phyloP scores from a whole-genome alignment of 2,888 invertebrate genomes.

The Drosophila anomalata region DNA sequence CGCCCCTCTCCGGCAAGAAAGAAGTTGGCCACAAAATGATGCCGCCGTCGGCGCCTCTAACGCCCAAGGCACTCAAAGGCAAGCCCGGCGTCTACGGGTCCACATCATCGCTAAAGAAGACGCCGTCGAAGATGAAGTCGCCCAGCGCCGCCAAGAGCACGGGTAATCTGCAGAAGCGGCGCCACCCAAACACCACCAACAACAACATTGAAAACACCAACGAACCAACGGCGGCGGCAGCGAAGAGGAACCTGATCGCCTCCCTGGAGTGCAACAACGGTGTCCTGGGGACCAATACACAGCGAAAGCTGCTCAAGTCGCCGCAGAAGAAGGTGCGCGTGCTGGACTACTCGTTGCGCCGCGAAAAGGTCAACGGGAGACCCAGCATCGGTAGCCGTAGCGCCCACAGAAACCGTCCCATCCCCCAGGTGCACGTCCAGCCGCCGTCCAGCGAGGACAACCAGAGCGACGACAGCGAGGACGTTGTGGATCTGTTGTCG shows the following conservation, averaged over 20 bases:
- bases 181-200: not conserved
- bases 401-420: not conserved
- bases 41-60: conserved; percentile 5
- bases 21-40: conserved; percentile 9
- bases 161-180: conserved; percentile 22
- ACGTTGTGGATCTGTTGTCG: not conserved
- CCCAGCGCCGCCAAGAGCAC: conserved; percentile 2
- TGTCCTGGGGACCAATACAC: not conserved
- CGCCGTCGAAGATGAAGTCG: conserved; percentile 2
- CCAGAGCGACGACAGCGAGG: conserved; percentile 1
- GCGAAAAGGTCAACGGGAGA: not conserved
- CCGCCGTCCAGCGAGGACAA: conserved; percentile 20
- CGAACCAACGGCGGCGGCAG: conserved; percentile 4
- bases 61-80: not conserved
- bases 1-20: conserved; percentile 3
- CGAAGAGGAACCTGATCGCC: conserved; percentile 15
- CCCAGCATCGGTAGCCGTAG: not conserved
- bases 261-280: conserved; percentile 17
- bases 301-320: conserved; percentile 4
- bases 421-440: conserved; percentile 10
- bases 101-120: conserved; percentile 16
- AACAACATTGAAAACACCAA: not conserved
- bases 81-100: not conserved
- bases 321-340: conserved; percentile 23
- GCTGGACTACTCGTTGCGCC: conserved; percentile 13